Percentiles rank a stretch among this genome's conserved stretches.
Evolutionary conservation across 2,113 vertebrate species (phyloP).

Genomic region (Elachura formosa): DNA sequence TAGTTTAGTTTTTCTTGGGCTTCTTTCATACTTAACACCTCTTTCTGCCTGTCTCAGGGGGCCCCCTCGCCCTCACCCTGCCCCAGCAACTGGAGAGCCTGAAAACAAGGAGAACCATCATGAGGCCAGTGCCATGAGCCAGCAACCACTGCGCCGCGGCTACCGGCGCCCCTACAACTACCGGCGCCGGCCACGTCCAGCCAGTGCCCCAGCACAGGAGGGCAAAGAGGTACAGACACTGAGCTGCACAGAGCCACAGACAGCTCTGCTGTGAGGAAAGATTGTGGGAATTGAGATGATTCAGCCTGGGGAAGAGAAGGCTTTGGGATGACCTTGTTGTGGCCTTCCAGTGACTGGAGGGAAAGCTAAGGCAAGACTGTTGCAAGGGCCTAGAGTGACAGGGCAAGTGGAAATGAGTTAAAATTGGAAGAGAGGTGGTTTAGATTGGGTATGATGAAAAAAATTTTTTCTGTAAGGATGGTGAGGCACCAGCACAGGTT

Average conservation of each 20-base stretch:
- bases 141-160: constrained; percentile 71
- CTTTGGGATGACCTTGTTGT: too few species aligned
- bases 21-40: neutral
- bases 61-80: constrained; percentile 65
- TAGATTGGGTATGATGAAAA: neutral
- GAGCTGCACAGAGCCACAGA: rapidly evolving
- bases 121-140: constrained; percentile 55
- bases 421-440: neutral
- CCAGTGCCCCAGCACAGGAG: constrained; percentile 68
- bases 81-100: constrained; percentile 56
- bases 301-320: neutral
- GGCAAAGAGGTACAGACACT: constrained; percentile 62
- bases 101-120: constrained; percentile 78
- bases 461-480: neutral
- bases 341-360: neutral
- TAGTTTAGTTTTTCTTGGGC: neutral
- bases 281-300: neutral
- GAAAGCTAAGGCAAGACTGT: neutral
- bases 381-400: neutral
- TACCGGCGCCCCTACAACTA: constrained; percentile 77
- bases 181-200: constrained; percentile 69
- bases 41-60: constrained; percentile 29
- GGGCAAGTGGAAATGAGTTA: neutral
- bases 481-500: neutral
- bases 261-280: neutral